A percentile compares a stretch with the other conserved stretches of the same genome.
phyloP scores from a whole-genome alignment of 1,140 invertebrate genomes.

The Zaprionus ornatus region DNA sequence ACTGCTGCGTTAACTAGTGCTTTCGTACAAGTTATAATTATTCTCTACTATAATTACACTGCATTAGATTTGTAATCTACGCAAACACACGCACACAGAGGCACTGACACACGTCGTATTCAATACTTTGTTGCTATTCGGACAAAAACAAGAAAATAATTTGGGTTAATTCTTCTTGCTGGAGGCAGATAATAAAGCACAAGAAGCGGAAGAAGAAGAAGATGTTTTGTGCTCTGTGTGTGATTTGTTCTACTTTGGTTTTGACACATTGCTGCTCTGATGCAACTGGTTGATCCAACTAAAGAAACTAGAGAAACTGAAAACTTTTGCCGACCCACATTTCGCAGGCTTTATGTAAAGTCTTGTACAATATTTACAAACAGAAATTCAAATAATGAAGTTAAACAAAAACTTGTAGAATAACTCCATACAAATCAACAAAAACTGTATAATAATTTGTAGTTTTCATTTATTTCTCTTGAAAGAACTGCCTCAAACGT shows the following conservation, averaged over 20 bases:
- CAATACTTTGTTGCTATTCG: background rate
- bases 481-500: background rate
- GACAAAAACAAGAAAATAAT: conserved; percentile 1
- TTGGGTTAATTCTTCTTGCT: conserved; percentile 7
- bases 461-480: background rate
- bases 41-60: background rate
- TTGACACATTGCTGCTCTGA: background rate
- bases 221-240: background rate
- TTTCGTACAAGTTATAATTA: background rate
- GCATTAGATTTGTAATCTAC: conserved; percentile 4
- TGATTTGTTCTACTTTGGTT: conserved; percentile 1
- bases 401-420: background rate
- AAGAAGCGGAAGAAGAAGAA: too few relatives aligned
- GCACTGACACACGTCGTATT: background rate
- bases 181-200: background rate
- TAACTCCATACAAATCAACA: background rate
- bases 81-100: background rate
- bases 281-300: background rate
- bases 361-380: too few relatives aligned
- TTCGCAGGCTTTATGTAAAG: background rate
- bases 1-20: background rate
- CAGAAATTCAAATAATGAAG: background rate
- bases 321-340: background rate
- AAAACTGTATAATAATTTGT: background rate
- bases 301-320: background rate